A percentile compares a stretch with the other conserved stretches of the same genome.
Conservation (phyloP, 2,113 vertebrate genomes). For the Indri indri region DNA sequence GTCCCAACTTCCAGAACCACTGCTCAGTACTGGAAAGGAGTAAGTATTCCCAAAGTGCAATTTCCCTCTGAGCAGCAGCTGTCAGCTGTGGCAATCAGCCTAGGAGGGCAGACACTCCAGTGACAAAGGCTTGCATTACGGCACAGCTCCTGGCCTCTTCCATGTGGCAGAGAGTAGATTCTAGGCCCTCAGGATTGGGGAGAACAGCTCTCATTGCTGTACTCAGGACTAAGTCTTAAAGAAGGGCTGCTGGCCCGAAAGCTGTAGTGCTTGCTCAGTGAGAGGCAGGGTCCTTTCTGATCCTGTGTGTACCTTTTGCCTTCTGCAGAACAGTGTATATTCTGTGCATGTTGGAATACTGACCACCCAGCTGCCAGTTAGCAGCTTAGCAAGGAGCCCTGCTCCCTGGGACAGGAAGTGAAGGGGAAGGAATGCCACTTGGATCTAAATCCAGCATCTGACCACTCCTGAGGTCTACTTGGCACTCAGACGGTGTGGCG, state of each 20-base stretch:
- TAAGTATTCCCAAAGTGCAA: neutral
- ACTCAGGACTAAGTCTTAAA: constrained; percentile 27
- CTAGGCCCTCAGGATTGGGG: neutral
- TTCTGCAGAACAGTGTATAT: constrained; percentile 11
- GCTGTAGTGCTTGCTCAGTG: neutral
- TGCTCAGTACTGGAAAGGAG: neutral
- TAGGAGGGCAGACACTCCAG: neutral
- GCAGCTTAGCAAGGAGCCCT: neutral
- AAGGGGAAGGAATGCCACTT: neutral
- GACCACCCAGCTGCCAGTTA: neutral
- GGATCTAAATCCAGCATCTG: neutral
- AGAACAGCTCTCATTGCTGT: neutral
- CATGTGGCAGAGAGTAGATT: neutral
- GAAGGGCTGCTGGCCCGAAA: neutral
- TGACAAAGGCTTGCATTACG: neutral
- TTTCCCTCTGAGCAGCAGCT: neutral
- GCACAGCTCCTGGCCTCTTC: neutral
- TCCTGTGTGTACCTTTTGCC: neutral
- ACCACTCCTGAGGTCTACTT: neutral
- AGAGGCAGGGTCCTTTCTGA: neutral
- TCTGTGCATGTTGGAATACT: neutral
- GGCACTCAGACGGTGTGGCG: neutral
- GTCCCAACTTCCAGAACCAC: neutral
- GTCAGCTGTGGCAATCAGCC: neutral
- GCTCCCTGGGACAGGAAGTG: neutral